These are phyloP conservation scores for Riparia riparia DNA, from an alignment of 2,113 vertebrate genomes.

Conservation along the genomic window DNA sequence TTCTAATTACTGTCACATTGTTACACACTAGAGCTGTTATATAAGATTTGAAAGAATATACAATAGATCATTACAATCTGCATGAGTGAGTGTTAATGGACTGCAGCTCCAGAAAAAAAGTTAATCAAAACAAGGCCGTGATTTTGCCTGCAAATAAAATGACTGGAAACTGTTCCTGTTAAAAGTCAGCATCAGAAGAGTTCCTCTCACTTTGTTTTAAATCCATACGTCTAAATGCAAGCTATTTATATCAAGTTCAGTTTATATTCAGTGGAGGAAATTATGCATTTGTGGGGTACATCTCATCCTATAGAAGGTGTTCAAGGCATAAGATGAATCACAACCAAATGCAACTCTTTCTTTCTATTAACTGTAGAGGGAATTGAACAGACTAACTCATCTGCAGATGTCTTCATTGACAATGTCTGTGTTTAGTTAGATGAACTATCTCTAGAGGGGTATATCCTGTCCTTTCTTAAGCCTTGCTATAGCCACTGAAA, in stretches of 20 bases:
- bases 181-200: not conserved
- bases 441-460: not conserved
- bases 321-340: not conserved
- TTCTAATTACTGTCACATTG: conserved; percentile 36
- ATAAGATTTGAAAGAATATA: conserved; percentile 41
- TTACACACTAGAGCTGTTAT: conserved; percentile 26
- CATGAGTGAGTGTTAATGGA: conserved; percentile 26
- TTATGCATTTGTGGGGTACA: not conserved
- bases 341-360: not conserved
- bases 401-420: not conserved
- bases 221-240: not conserved
- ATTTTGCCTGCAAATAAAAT: conserved; percentile 24
- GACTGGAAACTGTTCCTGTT: not conserved
- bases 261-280: not conserved
- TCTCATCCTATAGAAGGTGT: not conserved
- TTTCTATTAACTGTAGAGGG: not conserved
- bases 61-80: conserved; percentile 11
- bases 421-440: not conserved
- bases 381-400: not conserved
- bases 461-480: not conserved
- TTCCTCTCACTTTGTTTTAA: not conserved
- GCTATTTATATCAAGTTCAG: not conserved
- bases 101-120: conserved; percentile 12
- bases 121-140: conserved; percentile 32
- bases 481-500: not conserved